Base-by-base conservation (phyloP, 1,140 invertebrate species). In the Pseudoatta argentina region DNA sequence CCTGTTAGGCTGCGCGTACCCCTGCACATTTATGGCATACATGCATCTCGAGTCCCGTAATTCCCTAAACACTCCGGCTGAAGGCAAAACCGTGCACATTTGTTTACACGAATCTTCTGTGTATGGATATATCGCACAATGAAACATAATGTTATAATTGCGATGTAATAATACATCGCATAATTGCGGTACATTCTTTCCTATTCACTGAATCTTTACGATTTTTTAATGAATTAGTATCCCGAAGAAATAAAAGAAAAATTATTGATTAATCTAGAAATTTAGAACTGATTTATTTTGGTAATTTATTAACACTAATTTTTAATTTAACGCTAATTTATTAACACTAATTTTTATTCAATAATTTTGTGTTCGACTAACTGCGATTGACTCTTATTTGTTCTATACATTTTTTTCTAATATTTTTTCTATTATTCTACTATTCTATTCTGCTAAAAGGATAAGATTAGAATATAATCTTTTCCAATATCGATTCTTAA, bases 31-130 rank as follows among this genome's bases (percentile, higher is more conserved):
- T 85, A 85, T 39, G 30, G 59, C 39, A 18, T 34, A 48, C 72
- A 63, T 51, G 48, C 44, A 48, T 85, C 53, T 34, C 51, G 16
- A 86, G 24, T 73, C 63, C 21, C 82, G 51, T 86, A 86, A 86
- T 53, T 71, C 61, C 55, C 61, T 76, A 30, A 67, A 63, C 53
- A 81, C 18, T 34, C 16, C 16, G 34, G 30, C 14, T 39, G 24
- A 66, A 44, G 39, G 39, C 39, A 44, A 44, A 69, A 51, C 39
- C n/a, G n/a, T 61, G 0, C 34, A 27, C n/a, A 10, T 34, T 64
- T 21, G 6, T 24, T 34, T 8, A 14, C 21, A 8, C n/a, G 12
- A 66, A 79, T 78, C 61, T 51, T 66, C 24, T 55, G 53, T 21
- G 27, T 3, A 34, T 2, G 71, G n/a, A 71, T 48, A 71, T 48